phyloP scores from a whole-genome alignment of 2,797 vertebrate species.

The Acomys russatus region DNA sequence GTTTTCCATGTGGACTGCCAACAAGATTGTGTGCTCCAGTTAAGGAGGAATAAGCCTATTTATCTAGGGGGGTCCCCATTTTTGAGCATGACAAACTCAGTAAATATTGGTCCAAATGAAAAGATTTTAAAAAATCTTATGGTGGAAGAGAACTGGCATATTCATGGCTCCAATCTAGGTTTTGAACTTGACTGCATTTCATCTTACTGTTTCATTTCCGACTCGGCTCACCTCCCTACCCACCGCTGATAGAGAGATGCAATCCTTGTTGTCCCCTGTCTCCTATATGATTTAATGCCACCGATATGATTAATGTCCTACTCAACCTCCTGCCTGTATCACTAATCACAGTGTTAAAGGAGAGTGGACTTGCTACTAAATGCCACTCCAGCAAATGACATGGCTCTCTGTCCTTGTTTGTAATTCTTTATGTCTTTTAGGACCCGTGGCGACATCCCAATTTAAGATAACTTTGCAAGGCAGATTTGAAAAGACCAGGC shows the following conservation, averaged over 20 bases:
- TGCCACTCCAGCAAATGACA: slow-evolving; percentile 32
- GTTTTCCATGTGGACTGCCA: not conserved
- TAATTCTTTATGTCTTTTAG: slow-evolving; percentile 13
- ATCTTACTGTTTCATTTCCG: slow-evolving; percentile 62
- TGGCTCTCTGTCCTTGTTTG: slow-evolving; percentile 47
- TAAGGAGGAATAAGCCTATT: not conserved
- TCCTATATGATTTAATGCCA: slow-evolving; percentile 58
- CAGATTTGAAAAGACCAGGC: slow-evolving; percentile 62
- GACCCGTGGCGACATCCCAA: not conserved
- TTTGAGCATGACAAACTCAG: not conserved
- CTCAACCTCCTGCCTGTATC: slow-evolving; percentile 59
- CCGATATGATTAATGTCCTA: slow-evolving; percentile 68
- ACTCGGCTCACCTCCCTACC: not conserved
- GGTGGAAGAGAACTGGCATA: not conserved
- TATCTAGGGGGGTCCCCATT: not conserved
- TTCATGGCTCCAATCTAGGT: not conserved
- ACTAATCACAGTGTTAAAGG: slow-evolving; percentile 53
- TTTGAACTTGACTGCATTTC: slow-evolving; percentile 37
- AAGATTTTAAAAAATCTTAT: not conserved
- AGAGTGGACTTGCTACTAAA: slow-evolving; percentile 36
- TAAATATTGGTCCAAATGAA: slow-evolving; percentile 38
- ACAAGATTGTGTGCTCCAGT: not conserved
- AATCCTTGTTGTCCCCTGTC: slow-evolving; percentile 57
- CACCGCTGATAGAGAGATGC: not conserved
- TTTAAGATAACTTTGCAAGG: slow-evolving; percentile 54